phyloP scores from a whole-genome alignment of 1,140 invertebrate species.

The Eubasilissa regina region DNA sequence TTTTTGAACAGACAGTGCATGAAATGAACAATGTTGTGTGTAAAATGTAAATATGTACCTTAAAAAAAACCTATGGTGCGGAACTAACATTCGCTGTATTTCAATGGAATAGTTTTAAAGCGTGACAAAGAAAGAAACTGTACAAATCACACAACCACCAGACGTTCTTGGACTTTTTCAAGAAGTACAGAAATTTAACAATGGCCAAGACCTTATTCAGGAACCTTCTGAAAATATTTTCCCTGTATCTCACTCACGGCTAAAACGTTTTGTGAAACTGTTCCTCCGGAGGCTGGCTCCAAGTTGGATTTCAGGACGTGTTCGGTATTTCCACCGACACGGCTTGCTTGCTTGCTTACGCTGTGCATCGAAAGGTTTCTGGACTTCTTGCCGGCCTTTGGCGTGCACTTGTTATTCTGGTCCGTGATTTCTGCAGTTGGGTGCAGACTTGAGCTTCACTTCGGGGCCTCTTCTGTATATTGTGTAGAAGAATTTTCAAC shows the following conservation, averaged over 20 bases:
- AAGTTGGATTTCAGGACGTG: constrained; percentile 67
- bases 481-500: constrained; percentile 88
- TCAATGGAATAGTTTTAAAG: too few relatives aligned
- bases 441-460: constrained; percentile 70
- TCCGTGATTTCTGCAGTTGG: constrained; percentile 45
- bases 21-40: background rate
- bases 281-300: constrained; percentile 65
- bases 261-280: constrained; percentile 50
- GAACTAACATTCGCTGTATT: too few relatives aligned
- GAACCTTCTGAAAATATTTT: constrained; percentile 10
- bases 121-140: background rate
- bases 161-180: constrained; percentile 10
- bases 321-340: constrained; percentile 66
- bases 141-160: constrained; percentile 14
- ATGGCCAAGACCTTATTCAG: constrained; percentile 28
- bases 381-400: background rate
- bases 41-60: too few relatives aligned
- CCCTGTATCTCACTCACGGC: constrained; percentile 36
- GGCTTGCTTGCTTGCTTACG: constrained; percentile 63
- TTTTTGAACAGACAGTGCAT: too few relatives aligned
- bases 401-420: background rate
- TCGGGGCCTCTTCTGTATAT: constrained; percentile 93
- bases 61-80: too few relatives aligned
- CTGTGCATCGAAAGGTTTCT: constrained; percentile 24
- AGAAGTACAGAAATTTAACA: constrained; percentile 16